Conservation (phyloP, 2,888 invertebrate genomes). For the Aradus depressus region DNA sequence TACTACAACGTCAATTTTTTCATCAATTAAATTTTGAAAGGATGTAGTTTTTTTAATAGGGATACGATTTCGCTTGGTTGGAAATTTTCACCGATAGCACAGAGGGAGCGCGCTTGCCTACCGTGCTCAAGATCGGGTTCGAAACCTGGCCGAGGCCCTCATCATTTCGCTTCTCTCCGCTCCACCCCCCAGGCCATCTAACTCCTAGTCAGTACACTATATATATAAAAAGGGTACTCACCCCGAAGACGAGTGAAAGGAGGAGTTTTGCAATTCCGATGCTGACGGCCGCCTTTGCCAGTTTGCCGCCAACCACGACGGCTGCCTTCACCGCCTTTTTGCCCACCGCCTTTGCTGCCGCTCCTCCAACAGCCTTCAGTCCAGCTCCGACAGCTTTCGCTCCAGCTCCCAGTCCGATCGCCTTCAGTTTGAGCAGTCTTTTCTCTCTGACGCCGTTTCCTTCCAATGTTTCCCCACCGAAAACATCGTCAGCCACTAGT, state of each 20-base stretch:
- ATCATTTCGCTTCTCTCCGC: too few species aligned
- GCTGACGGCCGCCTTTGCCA: slow-evolving; percentile 31
- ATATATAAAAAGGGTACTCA: slow-evolving; percentile 20
- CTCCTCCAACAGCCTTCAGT: slow-evolving; percentile 25
- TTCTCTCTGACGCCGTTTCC: slow-evolving; percentile 18
- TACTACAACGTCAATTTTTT: too few species aligned
- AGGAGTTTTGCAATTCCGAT: slow-evolving; percentile 32
- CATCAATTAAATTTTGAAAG: too few species aligned
- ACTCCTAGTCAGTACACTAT: too few species aligned
- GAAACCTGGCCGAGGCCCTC: too few species aligned
- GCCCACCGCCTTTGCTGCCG: slow-evolving; percentile 29
- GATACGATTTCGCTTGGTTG: too few species aligned
- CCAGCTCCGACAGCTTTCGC: slow-evolving; percentile 25
- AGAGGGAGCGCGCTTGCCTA: too few species aligned
- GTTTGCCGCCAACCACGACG: slow-evolving; percentile 29
- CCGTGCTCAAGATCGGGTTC: too few species aligned
- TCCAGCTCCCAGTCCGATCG: slow-evolving; percentile 21
- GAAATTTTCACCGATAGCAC: too few species aligned
- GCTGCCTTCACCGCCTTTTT: slow-evolving; percentile 28
- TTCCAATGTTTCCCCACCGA: slow-evolving; percentile 22
- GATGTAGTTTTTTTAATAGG: too few species aligned
- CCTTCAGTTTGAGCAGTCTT: slow-evolving; percentile 24
- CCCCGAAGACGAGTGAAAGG: slow-evolving; percentile 32
- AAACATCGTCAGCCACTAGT: slow-evolving; percentile 21
- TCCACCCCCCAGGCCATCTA: too few species aligned